These are phyloP conservation scores for Siderastrea siderea DNA, from an alignment of 92 coral and sea anemone species.

Conservation along the genomic window DNA sequence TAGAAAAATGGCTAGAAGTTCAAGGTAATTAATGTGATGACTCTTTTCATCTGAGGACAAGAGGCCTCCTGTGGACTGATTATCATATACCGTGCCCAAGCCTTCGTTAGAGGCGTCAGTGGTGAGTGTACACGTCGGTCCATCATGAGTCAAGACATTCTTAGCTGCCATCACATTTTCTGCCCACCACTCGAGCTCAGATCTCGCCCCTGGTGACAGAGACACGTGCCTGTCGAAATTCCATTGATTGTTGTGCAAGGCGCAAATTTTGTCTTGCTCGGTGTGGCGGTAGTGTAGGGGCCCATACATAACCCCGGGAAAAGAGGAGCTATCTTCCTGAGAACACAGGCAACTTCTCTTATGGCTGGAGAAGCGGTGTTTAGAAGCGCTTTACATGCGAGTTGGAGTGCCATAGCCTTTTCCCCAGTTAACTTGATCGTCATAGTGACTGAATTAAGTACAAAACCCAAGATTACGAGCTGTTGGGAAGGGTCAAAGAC, in stretches of 20 bases:
- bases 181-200: not conserved
- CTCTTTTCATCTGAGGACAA: constrained; percentile 19
- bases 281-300: no score
- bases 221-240: not conserved
- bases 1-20: no score
- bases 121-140: not conserved
- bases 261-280: not conserved
- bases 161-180: not conserved
- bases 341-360: constrained; percentile 47
- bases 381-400: constrained; percentile 24
- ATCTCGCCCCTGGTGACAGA: not conserved
- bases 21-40: no score
- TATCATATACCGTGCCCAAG: not conserved
- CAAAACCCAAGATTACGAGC: no score
- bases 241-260: not conserved
- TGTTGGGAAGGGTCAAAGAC: no score
- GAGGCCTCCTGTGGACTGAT: constrained; percentile 13
- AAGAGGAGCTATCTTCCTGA: no score
- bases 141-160: not conserved
- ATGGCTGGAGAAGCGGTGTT: constrained; percentile 1
- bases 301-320: no score
- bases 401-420: not conserved
- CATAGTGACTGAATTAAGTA: constrained; percentile 42
- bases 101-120: not conserved
- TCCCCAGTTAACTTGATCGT: constrained; percentile 25